Conservation (phyloP, 2,797 vertebrate species). For the Rhyacichthys aspro region DNA sequence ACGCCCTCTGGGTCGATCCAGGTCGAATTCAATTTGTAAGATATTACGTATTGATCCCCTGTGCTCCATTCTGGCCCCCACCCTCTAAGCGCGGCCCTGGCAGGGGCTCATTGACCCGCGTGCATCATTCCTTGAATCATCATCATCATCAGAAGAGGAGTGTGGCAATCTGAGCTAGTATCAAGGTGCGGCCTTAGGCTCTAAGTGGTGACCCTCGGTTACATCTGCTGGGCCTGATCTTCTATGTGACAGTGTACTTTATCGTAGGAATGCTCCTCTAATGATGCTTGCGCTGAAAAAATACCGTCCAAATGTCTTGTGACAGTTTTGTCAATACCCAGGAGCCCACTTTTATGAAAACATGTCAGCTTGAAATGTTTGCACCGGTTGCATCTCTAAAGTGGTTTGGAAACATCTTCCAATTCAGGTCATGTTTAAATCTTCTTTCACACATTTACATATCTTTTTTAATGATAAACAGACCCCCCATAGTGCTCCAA, state of each 20-base stretch:
- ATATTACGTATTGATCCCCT: constrained; percentile 87
- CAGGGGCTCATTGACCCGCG: constrained; percentile 74
- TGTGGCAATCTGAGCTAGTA: constrained; percentile 56
- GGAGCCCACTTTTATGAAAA: constrained; percentile 19
- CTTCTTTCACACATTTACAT: constrained; percentile 43
- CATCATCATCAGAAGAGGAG: constrained; percentile 57
- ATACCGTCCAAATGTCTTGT: constrained; percentile 16
- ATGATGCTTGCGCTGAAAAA: constrained; percentile 28
- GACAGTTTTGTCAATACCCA: constrained; percentile 31
- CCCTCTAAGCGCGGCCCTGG: constrained; percentile 46
- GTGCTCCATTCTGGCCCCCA: constrained; percentile 52
- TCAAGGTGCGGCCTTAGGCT: constrained; percentile 56
- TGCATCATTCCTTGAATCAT: constrained; percentile 62
- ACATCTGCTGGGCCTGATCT: constrained; percentile 36
- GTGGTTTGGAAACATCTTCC: not conserved
- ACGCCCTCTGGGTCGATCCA: constrained; percentile 80
- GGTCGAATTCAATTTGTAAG: constrained; percentile 89
- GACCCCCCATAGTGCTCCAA: constrained; percentile 49
- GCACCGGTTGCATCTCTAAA: not conserved
- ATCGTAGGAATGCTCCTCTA: constrained; percentile 4
- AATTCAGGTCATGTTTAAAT: not conserved
- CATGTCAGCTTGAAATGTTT: constrained; percentile 28
- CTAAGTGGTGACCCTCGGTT: constrained; percentile 28
- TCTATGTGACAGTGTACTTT: constrained; percentile 12
- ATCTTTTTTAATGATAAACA: constrained; percentile 52